A percentile compares a stretch with the other conserved stretches of the same genome.
Evolutionary conservation across 2,113 vertebrate species (phyloP).

Genomic region (Chloroceryle aenea): DNA sequence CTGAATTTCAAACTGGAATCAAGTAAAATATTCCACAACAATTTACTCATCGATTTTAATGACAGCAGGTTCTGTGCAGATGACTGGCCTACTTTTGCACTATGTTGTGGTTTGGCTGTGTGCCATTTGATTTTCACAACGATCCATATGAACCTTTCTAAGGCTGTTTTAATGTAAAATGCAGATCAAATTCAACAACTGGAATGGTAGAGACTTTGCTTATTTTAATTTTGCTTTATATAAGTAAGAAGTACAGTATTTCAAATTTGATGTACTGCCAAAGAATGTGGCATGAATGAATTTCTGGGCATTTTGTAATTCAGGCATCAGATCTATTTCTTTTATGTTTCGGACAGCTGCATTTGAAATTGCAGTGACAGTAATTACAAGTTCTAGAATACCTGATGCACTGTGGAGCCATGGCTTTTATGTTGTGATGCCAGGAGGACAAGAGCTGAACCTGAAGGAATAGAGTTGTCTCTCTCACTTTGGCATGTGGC

Average conservation of each 20-base stretch:
- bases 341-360: neutral
- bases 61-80: conserved; percentile 30
- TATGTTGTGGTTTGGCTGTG: conserved; percentile 31
- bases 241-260: neutral
- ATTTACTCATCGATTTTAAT: conserved; percentile 30
- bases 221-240: neutral
- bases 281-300: neutral
- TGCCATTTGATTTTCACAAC: conserved; percentile 3
- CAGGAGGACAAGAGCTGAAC: neutral
- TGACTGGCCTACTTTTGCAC: conserved; percentile 63
- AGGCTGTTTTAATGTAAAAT: neutral
- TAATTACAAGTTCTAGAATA: conserved; percentile 53
- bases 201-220: neutral
- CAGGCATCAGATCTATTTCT: neutral
- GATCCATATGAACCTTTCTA: neutral
- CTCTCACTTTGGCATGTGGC: neutral
- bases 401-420: neutral
- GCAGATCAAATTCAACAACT: neutral
- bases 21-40: conserved; percentile 22
- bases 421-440: neutral
- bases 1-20: conserved; percentile 23
- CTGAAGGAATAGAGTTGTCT: neutral
- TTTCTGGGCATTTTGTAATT: neutral
- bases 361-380: conserved; percentile 3
- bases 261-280: neutral